Conservation (phyloP, 2,797 vertebrate species). For the Anisognathus igniventris region DNA sequence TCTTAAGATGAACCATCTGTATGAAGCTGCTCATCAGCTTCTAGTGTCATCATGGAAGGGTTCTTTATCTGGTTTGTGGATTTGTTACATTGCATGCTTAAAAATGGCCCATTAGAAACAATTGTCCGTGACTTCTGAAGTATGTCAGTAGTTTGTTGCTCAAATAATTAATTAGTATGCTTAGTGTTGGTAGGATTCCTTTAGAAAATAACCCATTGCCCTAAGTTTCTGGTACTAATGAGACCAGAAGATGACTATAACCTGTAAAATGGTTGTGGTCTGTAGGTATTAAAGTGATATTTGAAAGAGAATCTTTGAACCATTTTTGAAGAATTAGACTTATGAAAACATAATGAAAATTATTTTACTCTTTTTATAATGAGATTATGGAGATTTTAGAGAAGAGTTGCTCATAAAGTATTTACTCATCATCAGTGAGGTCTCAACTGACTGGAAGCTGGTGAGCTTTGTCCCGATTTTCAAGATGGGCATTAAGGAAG, state of each 20-base stretch:
- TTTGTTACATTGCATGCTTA: not conserved
- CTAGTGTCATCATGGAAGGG: not conserved
- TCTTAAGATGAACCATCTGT: not conserved
- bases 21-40: not conserved
- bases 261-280: not conserved
- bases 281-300: not conserved
- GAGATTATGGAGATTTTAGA: not conserved
- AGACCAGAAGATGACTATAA: not conserved
- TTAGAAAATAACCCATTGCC: not conserved
- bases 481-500: not conserved
- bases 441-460: not conserved
- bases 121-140: not conserved
- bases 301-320: not conserved
- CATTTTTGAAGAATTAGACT: not conserved
- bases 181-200: not conserved
- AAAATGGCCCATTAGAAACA: not conserved
- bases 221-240: not conserved
- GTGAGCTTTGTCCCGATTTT: rapidly evolving
- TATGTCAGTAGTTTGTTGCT: not conserved
- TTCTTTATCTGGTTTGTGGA: not conserved
- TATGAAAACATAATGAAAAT: not conserved
- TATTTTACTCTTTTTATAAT: not conserved
- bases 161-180: not conserved
- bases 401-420: not conserved
- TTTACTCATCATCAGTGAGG: not conserved